Conservation (phyloP, 1,140 invertebrate genomes). For the Brachionus angularis region DNA sequence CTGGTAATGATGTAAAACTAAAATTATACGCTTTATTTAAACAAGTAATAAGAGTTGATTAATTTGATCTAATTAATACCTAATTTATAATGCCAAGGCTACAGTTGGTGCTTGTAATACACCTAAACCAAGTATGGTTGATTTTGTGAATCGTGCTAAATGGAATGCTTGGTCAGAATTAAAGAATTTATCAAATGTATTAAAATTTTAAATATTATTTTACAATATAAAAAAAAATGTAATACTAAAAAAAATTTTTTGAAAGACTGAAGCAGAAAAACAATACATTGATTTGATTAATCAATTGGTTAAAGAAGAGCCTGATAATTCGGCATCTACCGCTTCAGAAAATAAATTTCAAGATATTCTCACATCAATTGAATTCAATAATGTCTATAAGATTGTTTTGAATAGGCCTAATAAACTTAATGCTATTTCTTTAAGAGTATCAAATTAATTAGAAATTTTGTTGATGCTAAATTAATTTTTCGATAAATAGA, state of each 20-base stretch:
- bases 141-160: slow-evolving; percentile 65
- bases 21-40: slow-evolving; percentile 65
- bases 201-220: background rate
- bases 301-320: background rate
- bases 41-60: slow-evolving; percentile 53
- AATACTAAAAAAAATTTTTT: background rate
- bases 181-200: slow-evolving; percentile 58
- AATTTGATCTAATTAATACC: background rate
- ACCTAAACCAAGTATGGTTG: slow-evolving; percentile 63
- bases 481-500: slow-evolving; percentile 2
- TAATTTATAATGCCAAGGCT: slow-evolving; percentile 54
- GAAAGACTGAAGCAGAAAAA: slow-evolving; percentile 37
- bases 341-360: background rate
- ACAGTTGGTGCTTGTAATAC: slow-evolving; percentile 61
- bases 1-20: slow-evolving; percentile 62
- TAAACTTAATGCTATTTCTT: slow-evolving; percentile 58
- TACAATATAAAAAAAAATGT: background rate
- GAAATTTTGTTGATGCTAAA: background rate
- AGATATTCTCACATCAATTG: slow-evolving; percentile 32
- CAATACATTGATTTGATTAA: slow-evolving; percentile 19
- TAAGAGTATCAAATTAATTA: background rate
- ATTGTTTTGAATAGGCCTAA: slow-evolving; percentile 37
- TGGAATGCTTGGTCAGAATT: slow-evolving; percentile 65
- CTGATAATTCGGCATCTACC: background rate
- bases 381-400: slow-evolving; percentile 34